phyloP scores from a whole-genome alignment of 2,797 vertebrate species.

The Crenichthys baileyi region DNA sequence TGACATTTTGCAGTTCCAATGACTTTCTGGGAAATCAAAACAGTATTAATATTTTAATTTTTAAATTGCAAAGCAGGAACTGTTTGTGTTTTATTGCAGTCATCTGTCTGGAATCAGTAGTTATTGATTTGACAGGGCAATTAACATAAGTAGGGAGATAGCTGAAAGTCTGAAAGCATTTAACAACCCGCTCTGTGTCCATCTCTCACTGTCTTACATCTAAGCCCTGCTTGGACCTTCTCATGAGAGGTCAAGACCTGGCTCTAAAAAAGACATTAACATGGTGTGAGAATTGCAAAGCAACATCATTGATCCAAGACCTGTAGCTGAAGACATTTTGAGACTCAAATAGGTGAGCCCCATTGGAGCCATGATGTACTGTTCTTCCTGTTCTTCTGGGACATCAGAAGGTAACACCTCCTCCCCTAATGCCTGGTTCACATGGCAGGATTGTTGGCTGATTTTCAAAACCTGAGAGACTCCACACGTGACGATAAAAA shows the following conservation, averaged over 20 bases:
- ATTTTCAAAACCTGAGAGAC: no score
- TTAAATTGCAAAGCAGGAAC: slow-evolving; percentile 4
- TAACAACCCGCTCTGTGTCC: slow-evolving; percentile 23
- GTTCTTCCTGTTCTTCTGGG: slow-evolving; percentile 34
- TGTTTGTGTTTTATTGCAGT: neutral
- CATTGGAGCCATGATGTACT: slow-evolving; percentile 39
- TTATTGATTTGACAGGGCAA: slow-evolving; percentile 45
- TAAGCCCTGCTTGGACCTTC: slow-evolving; percentile 28
- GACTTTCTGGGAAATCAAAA: neutral
- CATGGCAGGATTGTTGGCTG: no score
- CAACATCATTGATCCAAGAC: slow-evolving; percentile 51
- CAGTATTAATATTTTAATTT: neutral
- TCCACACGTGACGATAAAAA: no score
- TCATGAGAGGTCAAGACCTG: slow-evolving; percentile 43
- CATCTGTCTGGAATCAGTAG: slow-evolving; percentile 40
- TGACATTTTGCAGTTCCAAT: neutral
- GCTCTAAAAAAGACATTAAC: slow-evolving; percentile 29
- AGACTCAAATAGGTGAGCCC: slow-evolving; percentile 14
- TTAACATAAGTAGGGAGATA: slow-evolving; percentile 18
- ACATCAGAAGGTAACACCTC: slow-evolving; percentile 39
- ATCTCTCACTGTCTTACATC: slow-evolving; percentile 9
- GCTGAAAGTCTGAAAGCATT: slow-evolving; percentile 27
- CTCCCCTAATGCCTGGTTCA: slow-evolving; percentile 25
- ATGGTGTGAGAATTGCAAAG: slow-evolving; percentile 29
- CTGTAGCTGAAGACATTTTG: slow-evolving; percentile 32